Conservation (phyloP, 2,888 invertebrate species). For the Portevinia maculata region DNA sequence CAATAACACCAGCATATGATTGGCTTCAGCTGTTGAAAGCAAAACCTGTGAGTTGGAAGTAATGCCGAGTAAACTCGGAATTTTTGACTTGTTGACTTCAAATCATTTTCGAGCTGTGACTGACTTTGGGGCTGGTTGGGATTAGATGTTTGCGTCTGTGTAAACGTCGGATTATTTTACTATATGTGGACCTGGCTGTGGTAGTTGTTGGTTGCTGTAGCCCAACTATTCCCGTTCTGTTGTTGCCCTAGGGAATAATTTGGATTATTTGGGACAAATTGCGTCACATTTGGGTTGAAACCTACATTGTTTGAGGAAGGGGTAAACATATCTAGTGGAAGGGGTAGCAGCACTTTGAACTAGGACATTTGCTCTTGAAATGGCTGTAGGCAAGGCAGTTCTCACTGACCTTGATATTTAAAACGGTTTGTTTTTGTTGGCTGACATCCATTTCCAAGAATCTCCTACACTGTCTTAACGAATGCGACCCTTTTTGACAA, state of each 20-base stretch:
- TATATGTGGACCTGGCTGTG: background rate
- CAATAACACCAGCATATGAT: too few species aligned
- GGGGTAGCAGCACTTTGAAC: slow-evolving; percentile 9
- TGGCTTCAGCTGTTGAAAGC: background rate
- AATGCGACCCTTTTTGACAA: background rate
- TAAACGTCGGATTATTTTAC: background rate
- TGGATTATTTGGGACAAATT: background rate
- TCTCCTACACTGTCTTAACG: background rate
- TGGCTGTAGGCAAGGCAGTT: slow-evolving; percentile 7
- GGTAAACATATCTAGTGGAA: too few species aligned
- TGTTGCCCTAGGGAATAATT: background rate
- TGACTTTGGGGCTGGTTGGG: background rate
- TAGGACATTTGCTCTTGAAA: slow-evolving; percentile 2
- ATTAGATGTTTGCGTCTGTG: background rate
- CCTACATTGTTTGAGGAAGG: background rate
- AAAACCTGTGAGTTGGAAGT: slow-evolving; percentile 7
- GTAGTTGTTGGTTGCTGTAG: too few species aligned
- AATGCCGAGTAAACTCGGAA: background rate
- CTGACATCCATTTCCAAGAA: slow-evolving; percentile 1
- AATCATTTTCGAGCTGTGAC: background rate
- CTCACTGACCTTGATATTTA: background rate
- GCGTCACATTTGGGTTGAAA: background rate
- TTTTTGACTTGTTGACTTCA: background rate
- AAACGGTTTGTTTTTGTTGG: background rate
- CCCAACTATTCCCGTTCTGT: too few species aligned